These are phyloP conservation scores for Acanthurus tractus DNA, from an alignment of 2,797 vertebrate genomes.

Conservation along the genomic window DNA sequence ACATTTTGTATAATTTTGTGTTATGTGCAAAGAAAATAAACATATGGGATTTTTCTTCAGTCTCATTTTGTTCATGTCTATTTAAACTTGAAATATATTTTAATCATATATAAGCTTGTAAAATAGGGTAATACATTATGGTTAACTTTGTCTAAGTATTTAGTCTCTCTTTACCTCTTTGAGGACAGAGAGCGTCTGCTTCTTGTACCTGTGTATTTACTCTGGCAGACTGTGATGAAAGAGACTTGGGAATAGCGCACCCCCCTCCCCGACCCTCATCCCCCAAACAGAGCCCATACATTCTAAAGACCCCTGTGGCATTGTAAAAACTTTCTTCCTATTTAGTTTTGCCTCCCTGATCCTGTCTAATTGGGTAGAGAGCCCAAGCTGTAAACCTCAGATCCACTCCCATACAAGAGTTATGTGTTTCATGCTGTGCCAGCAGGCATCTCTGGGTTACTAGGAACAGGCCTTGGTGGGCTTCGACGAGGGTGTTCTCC, in stretches of 20 bases:
- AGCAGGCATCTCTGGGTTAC: constrained; percentile 79
- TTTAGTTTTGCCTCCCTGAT: constrained; percentile 74
- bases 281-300: constrained; percentile 69
- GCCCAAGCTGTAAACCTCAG: constrained; percentile 75
- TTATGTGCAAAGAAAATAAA: constrained; percentile 76
- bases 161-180: constrained; percentile 26
- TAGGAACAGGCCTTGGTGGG: constrained; percentile 80
- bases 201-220: constrained; percentile 43
- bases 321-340: constrained; percentile 79
- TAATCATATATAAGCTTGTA: background rate
- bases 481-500: constrained; percentile 83
- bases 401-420: constrained; percentile 73
- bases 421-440: constrained; percentile 85
- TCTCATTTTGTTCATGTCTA: background rate
- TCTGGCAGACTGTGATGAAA: constrained; percentile 73
- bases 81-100: background rate
- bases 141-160: too few species aligned
- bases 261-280: constrained; percentile 18
- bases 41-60: constrained; percentile 27
- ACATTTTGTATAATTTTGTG: constrained; percentile 57
- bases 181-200: constrained; percentile 16
- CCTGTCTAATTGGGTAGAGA: constrained; percentile 78
- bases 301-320: constrained; percentile 73
- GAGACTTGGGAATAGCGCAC: constrained; percentile 59
- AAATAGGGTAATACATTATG: too few species aligned